Evolutionary conservation across 2,113 vertebrate species (phyloP), one percentile per base, ranked within the genome.

Genomic region (Phainopepla nitens): DNA sequence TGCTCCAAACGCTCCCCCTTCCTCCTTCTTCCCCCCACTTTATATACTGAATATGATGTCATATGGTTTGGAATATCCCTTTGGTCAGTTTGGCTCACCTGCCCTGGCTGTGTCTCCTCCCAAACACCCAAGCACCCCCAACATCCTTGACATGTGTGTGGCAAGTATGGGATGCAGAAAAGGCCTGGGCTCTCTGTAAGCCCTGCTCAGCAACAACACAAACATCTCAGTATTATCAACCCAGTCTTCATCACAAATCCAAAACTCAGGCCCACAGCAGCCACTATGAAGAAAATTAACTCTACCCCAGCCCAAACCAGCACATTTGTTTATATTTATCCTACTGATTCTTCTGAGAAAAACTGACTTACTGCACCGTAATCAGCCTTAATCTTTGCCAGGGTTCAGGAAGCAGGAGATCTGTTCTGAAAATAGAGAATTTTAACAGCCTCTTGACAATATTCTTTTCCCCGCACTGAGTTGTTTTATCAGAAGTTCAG

Each of bases 81-180:
- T 45, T 81, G 16, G 13, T n/a, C 19, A 25, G 2, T 39, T 75
- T n/a, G 28, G 19, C 19, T 24, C 35, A 25, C 8, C 42, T 56
- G 17, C 27, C 9, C 23, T n/a, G 13, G 23, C 7, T 82, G 7
- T 45, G 28, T 60, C 28, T 68, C 19, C 13, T 39, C 9, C 19
- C 19, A 39, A 0, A 5, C 7, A 45, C 7, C 20, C 23, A 13
- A 14, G 11, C 19, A 39, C 11, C 3, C 10, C 2, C 33, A 29
- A 15, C 0, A 4, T 29, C 33, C 23, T 15, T n/a, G 45, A 27
- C 7, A 10, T 15, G 21, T 45, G 23, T 11, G 3, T 17, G 60
- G 15, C 9, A 29, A 10, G 7, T 21, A 25, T 15, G 20, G 10
- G 6, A 75, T 29, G 6, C 7, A 53, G 25, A 12, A 53, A 25